Conservation (phyloP, 2,797 vertebrate genomes). For the Myotis myotis region DNA sequence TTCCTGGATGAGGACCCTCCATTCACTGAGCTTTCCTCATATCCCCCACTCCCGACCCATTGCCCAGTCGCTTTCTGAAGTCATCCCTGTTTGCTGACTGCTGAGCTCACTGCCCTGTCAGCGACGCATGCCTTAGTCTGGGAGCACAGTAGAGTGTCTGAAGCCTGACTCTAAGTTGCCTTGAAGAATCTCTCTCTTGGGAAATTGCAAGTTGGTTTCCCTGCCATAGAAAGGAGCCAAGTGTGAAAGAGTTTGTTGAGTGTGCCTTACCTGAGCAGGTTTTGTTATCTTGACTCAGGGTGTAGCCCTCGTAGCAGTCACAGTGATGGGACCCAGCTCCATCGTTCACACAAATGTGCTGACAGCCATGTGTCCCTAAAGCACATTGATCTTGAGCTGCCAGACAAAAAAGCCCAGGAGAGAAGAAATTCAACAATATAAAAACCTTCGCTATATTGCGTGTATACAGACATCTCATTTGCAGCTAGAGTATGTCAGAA, state of each 20-base stretch:
- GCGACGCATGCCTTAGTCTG: not conserved
- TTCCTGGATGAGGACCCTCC: slow-evolving; percentile 54
- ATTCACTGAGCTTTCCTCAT: slow-evolving; percentile 32
- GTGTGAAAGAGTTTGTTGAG: not conserved
- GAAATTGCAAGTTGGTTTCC: not conserved
- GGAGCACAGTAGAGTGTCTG: accelerated
- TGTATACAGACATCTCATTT: not conserved
- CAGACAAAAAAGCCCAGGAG: not conserved
- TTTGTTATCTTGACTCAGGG: slow-evolving; percentile 88
- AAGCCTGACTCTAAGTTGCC: not conserved
- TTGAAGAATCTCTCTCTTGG: not conserved
- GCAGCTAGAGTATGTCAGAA: not conserved
- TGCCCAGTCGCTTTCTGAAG: slow-evolving; percentile 35
- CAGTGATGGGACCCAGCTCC: slow-evolving; percentile 84
- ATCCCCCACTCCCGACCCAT: not conserved
- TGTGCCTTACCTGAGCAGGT: slow-evolving; percentile 89
- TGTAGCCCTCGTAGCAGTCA: slow-evolving; percentile 87
- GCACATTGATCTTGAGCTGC: slow-evolving; percentile 82
- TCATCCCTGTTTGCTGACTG: slow-evolving; percentile 21
- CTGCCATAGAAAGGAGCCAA: not conserved
- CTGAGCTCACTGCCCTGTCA: not conserved
- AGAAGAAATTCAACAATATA: not conserved
- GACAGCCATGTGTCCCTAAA: slow-evolving; percentile 87
- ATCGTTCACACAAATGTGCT: slow-evolving; percentile 89
- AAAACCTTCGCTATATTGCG: not conserved